Percentiles rank a stretch among this genome's conserved stretches.
These are phyloP conservation scores for Tapirus indicus DNA, from an alignment of 2,797 vertebrate species.

Conservation along the genomic window DNA sequence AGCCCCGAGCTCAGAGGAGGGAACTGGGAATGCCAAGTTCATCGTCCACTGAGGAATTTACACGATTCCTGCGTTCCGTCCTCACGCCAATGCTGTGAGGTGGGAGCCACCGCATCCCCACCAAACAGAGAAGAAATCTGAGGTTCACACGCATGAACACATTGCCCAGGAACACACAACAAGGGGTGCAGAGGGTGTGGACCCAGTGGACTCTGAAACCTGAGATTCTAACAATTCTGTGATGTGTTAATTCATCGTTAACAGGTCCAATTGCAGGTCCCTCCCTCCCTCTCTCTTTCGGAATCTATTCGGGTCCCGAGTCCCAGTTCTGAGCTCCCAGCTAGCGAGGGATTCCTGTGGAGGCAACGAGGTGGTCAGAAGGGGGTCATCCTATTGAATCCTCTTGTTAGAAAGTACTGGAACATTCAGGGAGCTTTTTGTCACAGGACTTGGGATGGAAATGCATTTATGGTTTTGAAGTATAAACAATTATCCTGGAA, in stretches of 20 bases:
- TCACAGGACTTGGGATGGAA: neutral
- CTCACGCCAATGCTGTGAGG: neutral
- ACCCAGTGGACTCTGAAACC: neutral
- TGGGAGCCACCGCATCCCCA: neutral
- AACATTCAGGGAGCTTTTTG: neutral
- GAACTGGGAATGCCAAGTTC: neutral
- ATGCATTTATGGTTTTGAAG: neutral
- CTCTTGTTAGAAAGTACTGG: neutral
- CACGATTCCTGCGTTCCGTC: neutral
- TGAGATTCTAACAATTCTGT: neutral
- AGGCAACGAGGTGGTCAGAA: neutral
- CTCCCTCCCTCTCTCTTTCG: neutral
- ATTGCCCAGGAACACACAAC: neutral
- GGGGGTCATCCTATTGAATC: neutral
- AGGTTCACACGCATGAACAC: rapidly evolving
- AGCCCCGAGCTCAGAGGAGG: neutral
- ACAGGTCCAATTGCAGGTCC: neutral
- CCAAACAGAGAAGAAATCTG: neutral
- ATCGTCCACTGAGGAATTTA: rapidly evolving
- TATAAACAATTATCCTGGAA: neutral
- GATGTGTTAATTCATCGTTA: neutral
- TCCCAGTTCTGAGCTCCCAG: neutral
- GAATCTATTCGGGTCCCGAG: neutral
- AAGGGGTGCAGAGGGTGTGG: neutral
- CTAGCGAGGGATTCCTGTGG: neutral